A percentile compares a stretch with the other conserved stretches of the same genome.
phyloP scores from a whole-genome alignment of 1,140 invertebrate genomes.

The Lepidurus couesii region DNA sequence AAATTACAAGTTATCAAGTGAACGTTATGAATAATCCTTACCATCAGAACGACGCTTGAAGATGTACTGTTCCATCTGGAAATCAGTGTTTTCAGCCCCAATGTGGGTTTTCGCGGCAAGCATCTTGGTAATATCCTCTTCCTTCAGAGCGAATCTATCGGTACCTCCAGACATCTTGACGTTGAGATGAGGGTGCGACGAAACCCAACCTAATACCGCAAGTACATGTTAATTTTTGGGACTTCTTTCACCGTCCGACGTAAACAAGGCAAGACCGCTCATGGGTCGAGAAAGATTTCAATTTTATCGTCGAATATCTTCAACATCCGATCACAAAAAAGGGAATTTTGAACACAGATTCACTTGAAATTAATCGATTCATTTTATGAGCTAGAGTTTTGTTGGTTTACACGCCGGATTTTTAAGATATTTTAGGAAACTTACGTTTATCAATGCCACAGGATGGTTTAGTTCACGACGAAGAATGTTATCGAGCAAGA shows the following conservation, averaged over 20 bases:
- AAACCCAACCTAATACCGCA: slow-evolving; percentile 33
- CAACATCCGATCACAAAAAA: neutral
- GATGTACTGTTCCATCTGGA: slow-evolving; percentile 88
- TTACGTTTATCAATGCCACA: slow-evolving; percentile 15
- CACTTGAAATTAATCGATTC: neutral
- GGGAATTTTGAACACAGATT: neutral
- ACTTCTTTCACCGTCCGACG: neutral
- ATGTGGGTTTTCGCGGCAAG: slow-evolving; percentile 89
- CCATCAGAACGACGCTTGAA: slow-evolving; percentile 92
- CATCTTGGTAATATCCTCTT: slow-evolving; percentile 98
- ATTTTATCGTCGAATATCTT: neutral
- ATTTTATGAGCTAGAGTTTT: neutral
- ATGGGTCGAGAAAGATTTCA: neutral
- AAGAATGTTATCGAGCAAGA: neutral
- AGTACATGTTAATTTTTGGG: neutral
- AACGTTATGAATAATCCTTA: slow-evolving; percentile 40
- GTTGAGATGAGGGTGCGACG: slow-evolving; percentile 33
- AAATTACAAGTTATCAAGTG: neutral
- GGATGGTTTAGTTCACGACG: neutral
- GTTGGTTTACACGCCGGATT: neutral
- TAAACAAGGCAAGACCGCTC: neutral
- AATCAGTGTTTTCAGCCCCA: slow-evolving; percentile 90
- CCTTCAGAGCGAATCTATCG: slow-evolving; percentile 73
- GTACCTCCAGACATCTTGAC: slow-evolving; percentile 88
- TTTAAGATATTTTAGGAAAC: neutral